Evolutionary conservation across 2,113 vertebrate genomes (phyloP).

Genomic region (Lanius ludovicianus): DNA sequence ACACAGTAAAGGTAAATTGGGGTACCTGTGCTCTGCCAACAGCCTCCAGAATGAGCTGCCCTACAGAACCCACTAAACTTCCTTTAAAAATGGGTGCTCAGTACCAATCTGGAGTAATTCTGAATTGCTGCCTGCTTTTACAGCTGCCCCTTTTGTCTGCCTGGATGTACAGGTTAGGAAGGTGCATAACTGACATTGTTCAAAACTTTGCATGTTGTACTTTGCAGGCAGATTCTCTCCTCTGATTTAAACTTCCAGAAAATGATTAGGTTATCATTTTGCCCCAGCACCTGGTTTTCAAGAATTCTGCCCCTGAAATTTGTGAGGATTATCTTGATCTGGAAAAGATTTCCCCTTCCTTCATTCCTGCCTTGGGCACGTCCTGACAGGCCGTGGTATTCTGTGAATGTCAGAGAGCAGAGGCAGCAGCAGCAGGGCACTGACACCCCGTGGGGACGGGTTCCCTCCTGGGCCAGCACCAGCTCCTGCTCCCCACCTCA

Average conservation of each 20-base stretch:
- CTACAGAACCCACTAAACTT: background rate
- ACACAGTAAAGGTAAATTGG: background rate
- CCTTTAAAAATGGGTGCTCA: background rate
- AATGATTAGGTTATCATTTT: background rate
- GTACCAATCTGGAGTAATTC: background rate
- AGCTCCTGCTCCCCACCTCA: background rate
- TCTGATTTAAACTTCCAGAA: background rate
- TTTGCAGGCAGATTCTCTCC: background rate
- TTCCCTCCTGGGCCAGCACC: background rate
- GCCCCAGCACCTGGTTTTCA: background rate
- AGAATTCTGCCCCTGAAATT: background rate
- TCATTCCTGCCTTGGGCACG: background rate
- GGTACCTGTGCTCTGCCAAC: background rate
- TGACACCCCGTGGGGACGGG: background rate
- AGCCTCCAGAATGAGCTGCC: background rate
- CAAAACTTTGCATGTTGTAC: background rate
- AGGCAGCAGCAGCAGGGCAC: background rate
- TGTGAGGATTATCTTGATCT: background rate
- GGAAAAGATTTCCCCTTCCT: background rate
- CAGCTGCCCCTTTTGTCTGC: background rate
- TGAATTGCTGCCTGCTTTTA: background rate
- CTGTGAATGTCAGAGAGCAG: background rate
- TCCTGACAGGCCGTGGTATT: constrained; percentile 39
- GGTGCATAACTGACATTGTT: background rate
- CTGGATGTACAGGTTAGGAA: background rate